These are phyloP conservation scores for Heteromormyrus szaboi DNA, from an alignment of 2,797 vertebrate species.

Conservation along the genomic window DNA sequence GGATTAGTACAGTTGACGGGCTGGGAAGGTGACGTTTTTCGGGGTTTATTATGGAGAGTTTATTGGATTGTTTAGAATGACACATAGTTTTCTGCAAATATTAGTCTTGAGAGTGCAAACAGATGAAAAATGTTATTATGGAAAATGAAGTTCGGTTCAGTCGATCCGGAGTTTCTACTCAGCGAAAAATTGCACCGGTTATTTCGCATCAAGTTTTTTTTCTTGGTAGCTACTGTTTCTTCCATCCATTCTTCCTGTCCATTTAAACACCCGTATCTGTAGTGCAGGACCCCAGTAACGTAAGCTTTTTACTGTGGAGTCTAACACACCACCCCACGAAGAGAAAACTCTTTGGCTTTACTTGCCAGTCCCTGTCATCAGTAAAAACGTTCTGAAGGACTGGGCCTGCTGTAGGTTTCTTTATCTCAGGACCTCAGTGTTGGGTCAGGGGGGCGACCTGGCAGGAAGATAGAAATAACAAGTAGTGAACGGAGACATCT, in stretches of 20 bases:
- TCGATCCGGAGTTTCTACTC: neutral
- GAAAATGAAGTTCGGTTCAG: neutral
- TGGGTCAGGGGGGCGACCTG: slow-evolving; percentile 8
- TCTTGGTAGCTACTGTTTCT: neutral
- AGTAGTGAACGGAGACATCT: slow-evolving; percentile 30
- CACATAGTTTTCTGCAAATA: neutral
- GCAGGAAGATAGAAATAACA: slow-evolving; percentile 24
- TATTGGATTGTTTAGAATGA: slow-evolving; percentile 2
- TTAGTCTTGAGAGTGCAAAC: neutral
- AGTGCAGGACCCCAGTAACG: neutral
- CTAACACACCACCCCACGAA: neutral
- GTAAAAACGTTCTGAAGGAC: neutral
- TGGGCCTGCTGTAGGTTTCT: neutral
- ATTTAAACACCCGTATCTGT: neutral
- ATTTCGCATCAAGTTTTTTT: neutral
- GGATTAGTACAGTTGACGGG: neutral
- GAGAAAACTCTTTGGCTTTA: neutral
- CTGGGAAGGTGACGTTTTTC: neutral
- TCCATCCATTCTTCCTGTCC: neutral
- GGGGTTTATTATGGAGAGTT: neutral
- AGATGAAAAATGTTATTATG: neutral
- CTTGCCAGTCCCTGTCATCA: neutral
- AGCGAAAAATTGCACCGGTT: neutral
- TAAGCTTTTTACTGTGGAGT: neutral
- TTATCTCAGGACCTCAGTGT: neutral